phyloP scores from a whole-genome alignment of 30 jellyfish, hydroid and myxozoan genomes.

The Phacellophora camtschatica region DNA sequence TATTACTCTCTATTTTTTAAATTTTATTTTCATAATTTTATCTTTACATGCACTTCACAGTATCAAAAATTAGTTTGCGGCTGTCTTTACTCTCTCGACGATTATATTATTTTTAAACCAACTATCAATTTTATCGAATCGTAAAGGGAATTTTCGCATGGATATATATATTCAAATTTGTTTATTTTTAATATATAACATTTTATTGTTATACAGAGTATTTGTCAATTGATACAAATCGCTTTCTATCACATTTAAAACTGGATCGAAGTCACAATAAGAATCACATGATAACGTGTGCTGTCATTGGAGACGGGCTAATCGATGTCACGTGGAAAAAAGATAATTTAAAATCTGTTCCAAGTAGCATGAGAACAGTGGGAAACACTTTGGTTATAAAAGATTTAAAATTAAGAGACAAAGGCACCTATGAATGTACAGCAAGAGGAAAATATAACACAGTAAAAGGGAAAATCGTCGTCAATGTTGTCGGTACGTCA shows the following conservation, averaged over 20 bases:
- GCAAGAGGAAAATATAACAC: slow-evolving; percentile 64
- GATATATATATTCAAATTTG: no score
- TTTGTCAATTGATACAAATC: slow-evolving; percentile 14
- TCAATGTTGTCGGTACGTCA: slow-evolving; percentile 66
- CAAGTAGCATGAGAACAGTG: slow-evolving; percentile 61
- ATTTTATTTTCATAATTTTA: no score
- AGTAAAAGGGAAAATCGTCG: slow-evolving; percentile 25
- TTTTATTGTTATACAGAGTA: slow-evolving; percentile 31
- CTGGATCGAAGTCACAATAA: slow-evolving; percentile 41
- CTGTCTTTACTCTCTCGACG: no score
- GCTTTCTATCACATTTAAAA: background rate
- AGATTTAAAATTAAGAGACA: slow-evolving; percentile 55
- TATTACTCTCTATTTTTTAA: no score
- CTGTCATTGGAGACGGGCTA: slow-evolving; percentile 68
- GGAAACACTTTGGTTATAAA: slow-evolving; percentile 51
- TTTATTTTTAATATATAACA: no score
- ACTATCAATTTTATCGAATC: no score
- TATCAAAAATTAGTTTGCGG: no score
- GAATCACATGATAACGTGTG: slow-evolving; percentile 54
- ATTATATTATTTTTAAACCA: no score
- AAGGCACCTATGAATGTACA: slow-evolving; percentile 67
- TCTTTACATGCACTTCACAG: no score
- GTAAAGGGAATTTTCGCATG: no score
- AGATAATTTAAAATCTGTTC: slow-evolving; percentile 49
- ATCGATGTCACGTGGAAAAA: slow-evolving; percentile 69